A percentile compares a stretch with the other conserved stretches of the same genome.
phyloP scores from a whole-genome alignment of 2,888 invertebrate genomes.

The Lissocephala sabroskyi region DNA sequence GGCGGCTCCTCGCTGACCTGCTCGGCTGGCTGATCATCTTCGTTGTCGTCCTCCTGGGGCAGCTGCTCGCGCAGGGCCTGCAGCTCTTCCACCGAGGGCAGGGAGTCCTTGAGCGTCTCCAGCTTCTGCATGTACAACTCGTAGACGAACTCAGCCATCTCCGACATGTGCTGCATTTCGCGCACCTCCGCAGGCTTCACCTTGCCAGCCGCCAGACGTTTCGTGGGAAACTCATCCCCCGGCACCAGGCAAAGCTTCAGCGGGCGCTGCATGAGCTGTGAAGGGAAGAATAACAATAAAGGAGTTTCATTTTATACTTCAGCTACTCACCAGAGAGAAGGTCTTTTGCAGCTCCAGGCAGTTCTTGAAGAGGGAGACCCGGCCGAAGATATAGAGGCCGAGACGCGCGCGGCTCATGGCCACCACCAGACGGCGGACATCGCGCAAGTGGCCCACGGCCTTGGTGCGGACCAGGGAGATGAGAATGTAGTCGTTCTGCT shows the following conservation, averaged over 20 bases:
- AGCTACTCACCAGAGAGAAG: slow-evolving; percentile 88
- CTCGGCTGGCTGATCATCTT: no score
- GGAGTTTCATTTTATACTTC: background rate
- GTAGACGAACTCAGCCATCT: slow-evolving; percentile 96
- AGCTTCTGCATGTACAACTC: slow-evolving; percentile 89
- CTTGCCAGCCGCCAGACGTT: slow-evolving; percentile 74
- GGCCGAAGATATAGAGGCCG: slow-evolving; percentile 95
- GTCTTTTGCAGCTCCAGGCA: slow-evolving; percentile 98
- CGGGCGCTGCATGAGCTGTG: slow-evolving; percentile 86
- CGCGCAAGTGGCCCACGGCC: slow-evolving; percentile 97
- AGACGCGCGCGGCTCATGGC: slow-evolving; percentile 98
- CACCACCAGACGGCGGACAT: slow-evolving; percentile 96
- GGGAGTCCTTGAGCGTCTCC: slow-evolving; percentile 75
- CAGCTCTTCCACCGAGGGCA: slow-evolving; percentile 54
- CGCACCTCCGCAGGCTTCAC: slow-evolving; percentile 63
- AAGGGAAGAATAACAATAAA: no score
- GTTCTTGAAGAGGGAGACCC: slow-evolving; percentile 93
- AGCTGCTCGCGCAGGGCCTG: slow-evolving; percentile 64
- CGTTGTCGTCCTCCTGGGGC: slow-evolving; percentile 72
- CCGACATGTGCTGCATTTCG: slow-evolving; percentile 79
- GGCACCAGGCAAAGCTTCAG: slow-evolving; percentile 85
- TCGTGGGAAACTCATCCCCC: slow-evolving; percentile 85
- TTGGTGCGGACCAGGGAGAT: slow-evolving; percentile 96
- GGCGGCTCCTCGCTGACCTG: background rate
- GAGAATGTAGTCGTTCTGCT: slow-evolving; percentile 98